phyloP scores from a whole-genome alignment of 2,113 vertebrate species.

The Hypocryptadius cinnamomeus region DNA sequence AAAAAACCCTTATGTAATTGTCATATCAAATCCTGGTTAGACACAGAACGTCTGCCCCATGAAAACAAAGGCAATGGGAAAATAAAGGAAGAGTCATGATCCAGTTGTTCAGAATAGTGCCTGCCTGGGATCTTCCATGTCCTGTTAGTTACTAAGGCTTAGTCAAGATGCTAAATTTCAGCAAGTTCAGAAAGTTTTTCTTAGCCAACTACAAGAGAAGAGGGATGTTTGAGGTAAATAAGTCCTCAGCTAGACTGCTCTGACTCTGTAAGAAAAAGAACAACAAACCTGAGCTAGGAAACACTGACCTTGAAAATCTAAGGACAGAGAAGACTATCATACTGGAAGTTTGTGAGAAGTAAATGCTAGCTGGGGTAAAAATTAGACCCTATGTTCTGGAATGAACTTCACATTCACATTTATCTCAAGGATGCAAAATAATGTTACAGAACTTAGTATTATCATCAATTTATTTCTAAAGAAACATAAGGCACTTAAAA shows the following conservation, averaged over 20 bases:
- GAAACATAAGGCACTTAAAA: background rate
- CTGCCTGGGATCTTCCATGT: background rate
- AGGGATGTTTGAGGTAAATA: background rate
- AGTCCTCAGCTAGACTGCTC: background rate
- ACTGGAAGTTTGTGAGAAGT: background rate
- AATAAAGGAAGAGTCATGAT: background rate
- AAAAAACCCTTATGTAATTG: background rate
- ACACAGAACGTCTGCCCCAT: background rate
- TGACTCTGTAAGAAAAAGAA: background rate
- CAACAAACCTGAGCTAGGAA: background rate
- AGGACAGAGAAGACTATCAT: background rate
- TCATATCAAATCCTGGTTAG: background rate
- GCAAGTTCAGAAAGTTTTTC: background rate
- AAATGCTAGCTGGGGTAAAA: background rate
- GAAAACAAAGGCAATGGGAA: background rate
- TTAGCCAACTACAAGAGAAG: background rate
- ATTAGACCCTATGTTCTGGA: background rate
- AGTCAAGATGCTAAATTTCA: background rate
- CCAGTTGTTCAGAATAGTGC: background rate
- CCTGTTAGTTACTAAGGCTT: background rate
- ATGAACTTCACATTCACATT: background rate
- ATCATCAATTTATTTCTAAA: background rate
- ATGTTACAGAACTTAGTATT: background rate
- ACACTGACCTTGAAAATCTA: background rate
- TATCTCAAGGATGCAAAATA: background rate